These are phyloP conservation scores for Synergus gifuensis DNA, from an alignment of 2,888 invertebrate genomes.

Conservation along the genomic window DNA sequence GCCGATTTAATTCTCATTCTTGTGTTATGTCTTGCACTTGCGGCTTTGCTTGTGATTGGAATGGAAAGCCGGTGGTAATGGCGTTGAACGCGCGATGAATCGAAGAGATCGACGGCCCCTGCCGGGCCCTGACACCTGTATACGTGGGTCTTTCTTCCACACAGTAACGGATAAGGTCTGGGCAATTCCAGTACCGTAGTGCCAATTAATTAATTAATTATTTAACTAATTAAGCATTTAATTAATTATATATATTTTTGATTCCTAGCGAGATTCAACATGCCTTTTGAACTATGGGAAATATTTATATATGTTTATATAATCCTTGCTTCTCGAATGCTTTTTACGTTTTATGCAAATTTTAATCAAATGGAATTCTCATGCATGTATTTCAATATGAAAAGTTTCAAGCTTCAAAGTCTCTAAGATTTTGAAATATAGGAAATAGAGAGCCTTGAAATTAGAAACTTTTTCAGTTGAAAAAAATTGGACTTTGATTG, in stretches of 20 bases:
- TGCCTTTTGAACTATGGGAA: too few species aligned
- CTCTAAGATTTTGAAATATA: neutral
- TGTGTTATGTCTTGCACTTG: neutral
- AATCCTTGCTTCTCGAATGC: too few species aligned
- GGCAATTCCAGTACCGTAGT: neutral
- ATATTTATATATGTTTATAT: too few species aligned
- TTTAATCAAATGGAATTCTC: too few species aligned
- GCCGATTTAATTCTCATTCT: neutral
- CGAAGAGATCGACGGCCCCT: conserved; percentile 7
- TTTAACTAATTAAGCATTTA: too few species aligned
- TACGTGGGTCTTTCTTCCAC: neutral
- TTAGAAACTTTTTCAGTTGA: neutral
- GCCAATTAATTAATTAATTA: too few species aligned
- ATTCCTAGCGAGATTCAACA: too few species aligned
- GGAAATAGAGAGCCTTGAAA: neutral
- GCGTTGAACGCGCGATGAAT: conserved; percentile 9
- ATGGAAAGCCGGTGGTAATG: conserved; percentile 7
- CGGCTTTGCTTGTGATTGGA: neutral
- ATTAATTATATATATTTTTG: too few species aligned
- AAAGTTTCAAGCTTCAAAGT: too few species aligned
- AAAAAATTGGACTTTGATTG: too few species aligned
- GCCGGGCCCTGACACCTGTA: neutral
- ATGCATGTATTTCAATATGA: too few species aligned
- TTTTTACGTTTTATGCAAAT: too few species aligned
- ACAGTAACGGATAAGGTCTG: neutral